Percentiles rank a stretch among this genome's conserved stretches.
These are phyloP conservation scores for Drosophila subobscura DNA, from an alignment of 1,140 invertebrate genomes.

Conservation along the genomic window DNA sequence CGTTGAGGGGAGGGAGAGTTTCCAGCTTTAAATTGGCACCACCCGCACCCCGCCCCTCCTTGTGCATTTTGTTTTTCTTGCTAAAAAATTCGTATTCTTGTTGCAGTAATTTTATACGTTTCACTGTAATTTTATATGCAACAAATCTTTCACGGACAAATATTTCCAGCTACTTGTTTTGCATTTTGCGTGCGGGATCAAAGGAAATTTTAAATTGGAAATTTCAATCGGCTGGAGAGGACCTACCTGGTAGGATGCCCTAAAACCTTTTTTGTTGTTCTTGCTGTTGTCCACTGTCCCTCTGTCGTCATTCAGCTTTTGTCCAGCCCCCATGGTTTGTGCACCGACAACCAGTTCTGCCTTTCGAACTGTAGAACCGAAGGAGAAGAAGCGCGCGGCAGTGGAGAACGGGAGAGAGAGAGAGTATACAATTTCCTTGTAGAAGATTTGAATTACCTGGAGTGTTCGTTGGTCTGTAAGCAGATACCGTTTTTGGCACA, in stretches of 20 bases:
- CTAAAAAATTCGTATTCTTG: slow-evolving; percentile 13
- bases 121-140: slow-evolving; percentile 69
- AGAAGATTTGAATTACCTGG: slow-evolving; percentile 71
- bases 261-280: neutral
- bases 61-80: slow-evolving; percentile 15
- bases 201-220: slow-evolving; percentile 65
- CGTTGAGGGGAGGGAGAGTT: neutral
- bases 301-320: slow-evolving; percentile 25
- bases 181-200: slow-evolving; percentile 45
- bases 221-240: slow-evolving; percentile 48
- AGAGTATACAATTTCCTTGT: slow-evolving; percentile 71
- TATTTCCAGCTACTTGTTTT: slow-evolving; percentile 57
- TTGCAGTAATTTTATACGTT: slow-evolving; percentile 66
- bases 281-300: neutral
- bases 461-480: slow-evolving; percentile 67
- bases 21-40: neutral
- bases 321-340: slow-evolving; percentile 67
- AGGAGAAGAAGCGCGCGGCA: neutral
- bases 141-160: slow-evolving; percentile 18
- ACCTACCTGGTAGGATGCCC: slow-evolving; percentile 53
- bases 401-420: neutral
- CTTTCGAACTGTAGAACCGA: neutral
- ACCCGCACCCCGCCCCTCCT: no score
- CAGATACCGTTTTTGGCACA: slow-evolving; percentile 69
- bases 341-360: slow-evolving; percentile 19